phyloP scores from a whole-genome alignment of 2,888 invertebrate species.

The Biston betularia region DNA sequence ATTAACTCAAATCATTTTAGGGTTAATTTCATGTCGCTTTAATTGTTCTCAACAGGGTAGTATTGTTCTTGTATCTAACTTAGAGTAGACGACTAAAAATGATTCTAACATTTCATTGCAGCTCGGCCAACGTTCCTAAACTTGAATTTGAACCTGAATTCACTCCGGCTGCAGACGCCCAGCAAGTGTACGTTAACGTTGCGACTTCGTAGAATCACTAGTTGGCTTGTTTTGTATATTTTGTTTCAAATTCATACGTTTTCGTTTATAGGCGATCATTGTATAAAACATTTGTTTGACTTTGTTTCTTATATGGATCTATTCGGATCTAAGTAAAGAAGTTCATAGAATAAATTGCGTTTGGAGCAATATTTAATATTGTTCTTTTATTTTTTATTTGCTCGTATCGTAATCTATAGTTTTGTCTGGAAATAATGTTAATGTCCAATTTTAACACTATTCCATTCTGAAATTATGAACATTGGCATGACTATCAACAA shows the following conservation, averaged over 20 bases:
- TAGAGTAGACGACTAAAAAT: conserved; percentile 58
- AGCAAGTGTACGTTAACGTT: conserved; percentile 93
- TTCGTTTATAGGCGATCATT: conserved; percentile 54
- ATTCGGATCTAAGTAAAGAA: conserved; percentile 11
- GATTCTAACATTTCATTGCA: conserved; percentile 88
- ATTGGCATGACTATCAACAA: conserved; percentile 41
- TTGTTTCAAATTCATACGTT: conserved; percentile 44
- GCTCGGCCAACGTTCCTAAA: conserved; percentile 99
- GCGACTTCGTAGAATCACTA: conserved; percentile 75
- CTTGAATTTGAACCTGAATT: conserved; percentile 97
- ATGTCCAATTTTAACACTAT: background rate
- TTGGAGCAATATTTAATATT: conserved; percentile 27
- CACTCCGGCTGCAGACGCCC: conserved; percentile 94
- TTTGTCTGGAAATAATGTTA: conserved; percentile 3
- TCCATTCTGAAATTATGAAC: conserved; percentile 10
- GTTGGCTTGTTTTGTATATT: conserved; percentile 73
- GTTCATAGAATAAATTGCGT: conserved; percentile 29
- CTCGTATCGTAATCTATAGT: conserved; percentile 24
- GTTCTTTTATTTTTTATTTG: conserved; percentile 43
- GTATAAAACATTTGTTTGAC: conserved; percentile 53
- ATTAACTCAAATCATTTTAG: background rate
- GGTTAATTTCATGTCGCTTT: conserved; percentile 7
- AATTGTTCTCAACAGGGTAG: conserved; percentile 4
- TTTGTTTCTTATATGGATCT: conserved; percentile 37
- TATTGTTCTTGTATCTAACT: conserved; percentile 21